Conservation (phyloP, 2,113 vertebrate species). For the Pyrgilauda ruficollis region DNA sequence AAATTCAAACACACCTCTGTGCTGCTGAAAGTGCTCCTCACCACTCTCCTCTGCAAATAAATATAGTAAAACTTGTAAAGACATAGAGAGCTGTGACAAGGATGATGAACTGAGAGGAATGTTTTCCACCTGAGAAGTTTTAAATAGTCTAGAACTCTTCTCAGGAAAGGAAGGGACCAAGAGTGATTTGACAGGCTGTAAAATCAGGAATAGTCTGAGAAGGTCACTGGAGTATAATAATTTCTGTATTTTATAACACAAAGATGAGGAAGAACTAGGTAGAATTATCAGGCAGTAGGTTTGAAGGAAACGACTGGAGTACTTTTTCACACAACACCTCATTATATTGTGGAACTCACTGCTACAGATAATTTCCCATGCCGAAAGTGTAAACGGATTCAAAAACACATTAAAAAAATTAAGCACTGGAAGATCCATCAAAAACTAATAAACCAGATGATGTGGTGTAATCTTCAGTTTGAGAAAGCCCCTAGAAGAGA, state of each 20-base stretch:
- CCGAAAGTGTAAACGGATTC: slow-evolving; percentile 18
- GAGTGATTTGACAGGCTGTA: background rate
- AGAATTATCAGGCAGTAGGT: background rate
- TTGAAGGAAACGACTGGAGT: background rate
- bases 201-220: background rate
- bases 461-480: background rate
- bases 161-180: background rate
- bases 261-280: background rate
- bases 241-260: background rate
- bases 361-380: background rate
- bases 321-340: slow-evolving; percentile 45
- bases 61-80: background rate
- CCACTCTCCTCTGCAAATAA: background rate
- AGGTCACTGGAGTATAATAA: background rate
- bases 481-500: background rate
- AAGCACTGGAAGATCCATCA: slow-evolving; percentile 3
- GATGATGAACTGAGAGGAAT: background rate
- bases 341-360: background rate
- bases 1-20: background rate
- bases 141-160: slow-evolving; percentile 6
- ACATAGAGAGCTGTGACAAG: background rate
- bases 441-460: slow-evolving; percentile 28
- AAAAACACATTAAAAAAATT: slow-evolving; percentile 14
- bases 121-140: background rate
- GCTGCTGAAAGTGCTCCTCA: background rate